Base-by-base conservation (phyloP, 2,888 invertebrate species). In the Troides helena region DNA sequence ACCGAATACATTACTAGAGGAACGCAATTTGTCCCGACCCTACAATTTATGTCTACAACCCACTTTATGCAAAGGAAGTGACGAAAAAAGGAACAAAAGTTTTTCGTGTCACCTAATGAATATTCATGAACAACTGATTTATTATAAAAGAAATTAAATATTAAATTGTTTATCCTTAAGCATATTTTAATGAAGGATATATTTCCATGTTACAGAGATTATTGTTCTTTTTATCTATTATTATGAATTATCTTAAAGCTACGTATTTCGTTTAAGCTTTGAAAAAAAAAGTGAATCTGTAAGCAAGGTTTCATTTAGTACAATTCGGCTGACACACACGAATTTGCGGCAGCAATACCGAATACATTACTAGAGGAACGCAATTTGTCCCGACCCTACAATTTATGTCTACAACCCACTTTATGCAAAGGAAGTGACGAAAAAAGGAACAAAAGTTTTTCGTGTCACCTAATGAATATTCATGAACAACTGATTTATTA, bases 11-110 rank as follows among this genome's bases (percentile, higher is more conserved):
- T 87, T 87, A 85, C 86, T 76, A 75, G 75, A 74, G 84, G 83
- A 84, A 85, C 86, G 86, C 85, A 89, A 90, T 89, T 90, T 87
- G 88, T 87, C 84, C 85, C 83, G 77, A 81, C 85, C 87, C 85
- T 81, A 83, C 85, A 89, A 89, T 89, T 88, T 89, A 89, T 88
- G 87, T 85, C 80, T 82, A 83, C 82, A 83, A 81, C 84, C 85
- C 81, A 82, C 82, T 87, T 87, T 85, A 87, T 85, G 84, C 82
- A 82, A 84, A 82, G 82, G 79, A 84, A 82, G 77, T 81, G 82
- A 79, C 82, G 69, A 80, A 82, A 85, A 85, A 85, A 82, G 57
- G 76, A 78, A 80, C 78, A 76, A 78, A 80, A 83, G 80, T 77
- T 79, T 77, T 74, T 76, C 77, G 76, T 79, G 74, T 76, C 75